Conservation (phyloP, 2,797 vertebrate species). For the Trachops cirrhosus region DNA sequence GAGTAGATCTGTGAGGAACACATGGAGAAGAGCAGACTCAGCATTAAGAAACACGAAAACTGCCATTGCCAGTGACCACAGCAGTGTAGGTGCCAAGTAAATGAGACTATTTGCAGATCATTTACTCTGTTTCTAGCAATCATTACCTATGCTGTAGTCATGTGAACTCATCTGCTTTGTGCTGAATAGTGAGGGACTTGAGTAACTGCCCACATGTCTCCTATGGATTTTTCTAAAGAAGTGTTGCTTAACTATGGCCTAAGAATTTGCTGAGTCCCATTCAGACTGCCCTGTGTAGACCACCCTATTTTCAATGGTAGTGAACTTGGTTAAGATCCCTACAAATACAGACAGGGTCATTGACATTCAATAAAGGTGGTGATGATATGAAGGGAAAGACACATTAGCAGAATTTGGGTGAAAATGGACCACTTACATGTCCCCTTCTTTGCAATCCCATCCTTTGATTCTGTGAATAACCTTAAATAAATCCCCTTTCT, state of each 20-base stretch:
- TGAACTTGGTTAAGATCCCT: neutral
- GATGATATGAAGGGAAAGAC: neutral
- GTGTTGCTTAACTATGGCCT: neutral
- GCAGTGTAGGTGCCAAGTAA: neutral
- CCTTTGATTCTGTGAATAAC: neutral
- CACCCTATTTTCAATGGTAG: neutral
- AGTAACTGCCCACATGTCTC: neutral
- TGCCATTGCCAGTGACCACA: neutral
- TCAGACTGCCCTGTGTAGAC: neutral
- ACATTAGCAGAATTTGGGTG: neutral
- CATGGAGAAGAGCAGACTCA: neutral
- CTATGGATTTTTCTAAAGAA: neutral
- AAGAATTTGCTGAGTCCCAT: neutral
- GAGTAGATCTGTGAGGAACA: neutral
- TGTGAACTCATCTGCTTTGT: neutral
- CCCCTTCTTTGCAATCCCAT: neutral
- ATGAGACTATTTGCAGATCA: neutral
- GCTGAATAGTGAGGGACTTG: neutral
- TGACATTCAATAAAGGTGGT: neutral
- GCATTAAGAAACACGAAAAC: neutral
- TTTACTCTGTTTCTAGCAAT: neutral
- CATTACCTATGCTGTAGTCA: neutral
- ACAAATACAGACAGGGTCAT: neutral
- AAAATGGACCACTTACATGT: neutral
- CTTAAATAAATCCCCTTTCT: neutral